Base-by-base conservation (phyloP, 2,113 vertebrate genomes). In the Dolichallabes microphthalmus region DNA sequence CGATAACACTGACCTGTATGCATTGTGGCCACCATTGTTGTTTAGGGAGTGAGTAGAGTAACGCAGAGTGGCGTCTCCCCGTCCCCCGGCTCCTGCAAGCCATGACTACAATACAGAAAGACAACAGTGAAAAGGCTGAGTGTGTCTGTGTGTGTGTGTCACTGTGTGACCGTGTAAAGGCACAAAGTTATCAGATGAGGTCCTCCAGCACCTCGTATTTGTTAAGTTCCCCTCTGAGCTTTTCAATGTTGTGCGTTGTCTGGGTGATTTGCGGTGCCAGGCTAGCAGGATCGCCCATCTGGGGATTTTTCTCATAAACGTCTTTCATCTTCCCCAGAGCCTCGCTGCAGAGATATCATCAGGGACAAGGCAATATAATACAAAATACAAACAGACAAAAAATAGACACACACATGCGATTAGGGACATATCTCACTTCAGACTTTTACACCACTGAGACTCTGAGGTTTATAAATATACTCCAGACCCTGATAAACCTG, bases 261-360 rank as follows among this genome's bases (percentile, higher is more conserved):
- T 97, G 96, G 17, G 87, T 91, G 90, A 97, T 97, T 90, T 93
- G 95, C 80, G 96, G 95, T 83, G 95, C 94, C 89, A 97, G 86
- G 88, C 96, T 96, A 77, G 93, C 91, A 0, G 96, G 96, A 90
- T 97, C 96, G 73, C 96, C 96, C 96, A 97, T 97, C 91, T 97
- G 96, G 45, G 96, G 96, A 69, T 96, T 97, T 92, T 97, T 97
- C 89, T 97, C 96, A 86, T 97, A 97, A 57, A 97, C 96, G 84
- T 96, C 96, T 92, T 97, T 97, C 96, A 97, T 97, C 92, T 97
- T 97, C 91, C 94, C 95, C 84, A 97, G 91, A 82, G 96, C 97
- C 90, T 97, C 97, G 69, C 97, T 97, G 90, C 35, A 73, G 45
- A 78, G 20, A 57, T 20, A 52, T 57, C 66, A 22, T 39, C 66